A percentile compares a stretch with the other conserved stretches of the same genome.
Conservation (phyloP, 1,140 invertebrate genomes). For the Xylocopa sonorina region DNA sequence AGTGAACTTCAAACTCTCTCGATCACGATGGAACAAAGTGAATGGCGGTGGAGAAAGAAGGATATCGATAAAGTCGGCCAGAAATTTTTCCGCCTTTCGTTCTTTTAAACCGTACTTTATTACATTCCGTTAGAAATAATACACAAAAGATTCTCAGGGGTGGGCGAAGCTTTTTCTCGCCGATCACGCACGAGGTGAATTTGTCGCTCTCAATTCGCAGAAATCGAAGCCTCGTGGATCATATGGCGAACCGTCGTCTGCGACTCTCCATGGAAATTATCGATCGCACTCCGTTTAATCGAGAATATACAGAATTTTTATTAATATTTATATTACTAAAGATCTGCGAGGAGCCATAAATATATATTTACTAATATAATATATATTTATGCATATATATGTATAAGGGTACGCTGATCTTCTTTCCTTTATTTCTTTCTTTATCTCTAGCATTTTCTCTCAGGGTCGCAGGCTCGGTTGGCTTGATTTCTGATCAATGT, state of each 20-base stretch:
- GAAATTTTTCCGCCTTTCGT: too few species aligned
- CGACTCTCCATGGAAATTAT: slow-evolving; percentile 27
- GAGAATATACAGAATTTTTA: slow-evolving; percentile 55
- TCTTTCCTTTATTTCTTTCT: background rate
- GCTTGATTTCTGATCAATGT: slow-evolving; percentile 31
- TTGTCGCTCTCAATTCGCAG: slow-evolving; percentile 34
- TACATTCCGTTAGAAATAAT: slow-evolving; percentile 66
- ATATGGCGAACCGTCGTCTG: slow-evolving; percentile 50
- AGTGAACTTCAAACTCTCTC: background rate
- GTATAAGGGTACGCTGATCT: background rate
- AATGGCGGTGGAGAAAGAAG: background rate
- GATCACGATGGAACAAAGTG: too few species aligned
- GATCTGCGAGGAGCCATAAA: slow-evolving; percentile 55
- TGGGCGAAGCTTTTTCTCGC: slow-evolving; percentile 49
- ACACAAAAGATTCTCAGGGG: slow-evolving; percentile 58
- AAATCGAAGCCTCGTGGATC: slow-evolving; percentile 42
- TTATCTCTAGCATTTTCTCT: background rate
- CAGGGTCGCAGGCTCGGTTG: slow-evolving; percentile 55
- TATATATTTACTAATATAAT: background rate
- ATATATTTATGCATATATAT: background rate
- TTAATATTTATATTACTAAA: slow-evolving; percentile 56
- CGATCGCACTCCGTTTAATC: slow-evolving; percentile 34
- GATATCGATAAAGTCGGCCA: too few species aligned
- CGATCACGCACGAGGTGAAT: slow-evolving; percentile 40
- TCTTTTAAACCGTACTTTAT: slow-evolving; percentile 60